A percentile compares a stretch with the other conserved stretches of the same genome.
These are phyloP conservation scores for Ladona fulva DNA, from an alignment of 1,140 invertebrate species.

Conservation along the genomic window DNA sequence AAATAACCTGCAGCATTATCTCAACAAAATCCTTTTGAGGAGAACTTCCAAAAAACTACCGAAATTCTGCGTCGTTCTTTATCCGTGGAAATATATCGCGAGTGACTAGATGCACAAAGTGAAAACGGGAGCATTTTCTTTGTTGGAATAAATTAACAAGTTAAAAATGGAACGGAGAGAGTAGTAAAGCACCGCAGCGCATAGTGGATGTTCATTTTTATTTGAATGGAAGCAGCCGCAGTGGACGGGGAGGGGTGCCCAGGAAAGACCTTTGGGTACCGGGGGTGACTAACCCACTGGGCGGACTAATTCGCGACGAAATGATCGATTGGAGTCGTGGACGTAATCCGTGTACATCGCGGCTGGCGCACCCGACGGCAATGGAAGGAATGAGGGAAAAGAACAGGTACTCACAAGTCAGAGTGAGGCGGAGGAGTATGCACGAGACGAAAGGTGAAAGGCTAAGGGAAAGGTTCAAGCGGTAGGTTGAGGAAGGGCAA, in stretches of 20 bases:
- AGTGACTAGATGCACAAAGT: no score
- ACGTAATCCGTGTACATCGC: background rate
- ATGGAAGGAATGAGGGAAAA: background rate
- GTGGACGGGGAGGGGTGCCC: background rate
- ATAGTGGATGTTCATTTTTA: no score
- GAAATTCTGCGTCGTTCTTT: no score
- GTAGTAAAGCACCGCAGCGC: no score
- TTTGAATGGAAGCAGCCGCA: background rate
- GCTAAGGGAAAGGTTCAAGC: background rate
- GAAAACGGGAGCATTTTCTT: no score
- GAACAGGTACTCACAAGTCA: background rate
- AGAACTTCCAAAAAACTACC: no score
- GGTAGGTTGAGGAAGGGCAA: background rate
- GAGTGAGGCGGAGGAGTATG: background rate
- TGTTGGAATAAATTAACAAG: no score
- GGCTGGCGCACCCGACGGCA: background rate
- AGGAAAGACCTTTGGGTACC: background rate
- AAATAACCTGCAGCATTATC: no score
- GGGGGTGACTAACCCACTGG: background rate
- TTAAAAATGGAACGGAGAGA: no score
- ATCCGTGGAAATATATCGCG: no score
- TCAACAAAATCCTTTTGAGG: no score
- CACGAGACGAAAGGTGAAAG: background rate
- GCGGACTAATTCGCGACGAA: background rate
- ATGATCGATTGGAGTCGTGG: background rate